Evolutionary conservation across 2,113 vertebrate genomes (phyloP), one percentile per base, ranked within the genome.

Genomic region (Apteryx mantelli): DNA sequence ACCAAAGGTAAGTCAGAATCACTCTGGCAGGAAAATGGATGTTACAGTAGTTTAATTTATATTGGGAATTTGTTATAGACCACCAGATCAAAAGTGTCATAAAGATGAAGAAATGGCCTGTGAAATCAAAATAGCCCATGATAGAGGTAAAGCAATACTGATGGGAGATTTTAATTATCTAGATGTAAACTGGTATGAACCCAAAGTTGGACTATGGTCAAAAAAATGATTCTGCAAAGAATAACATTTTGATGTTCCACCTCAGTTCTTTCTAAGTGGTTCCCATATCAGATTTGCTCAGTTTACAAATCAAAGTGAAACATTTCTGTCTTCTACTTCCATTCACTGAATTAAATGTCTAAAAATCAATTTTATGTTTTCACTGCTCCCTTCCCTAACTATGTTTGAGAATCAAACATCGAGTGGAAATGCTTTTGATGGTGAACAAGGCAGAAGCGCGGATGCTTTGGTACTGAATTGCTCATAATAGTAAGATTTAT

Each of bases 11-110:
- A 93, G 75, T 81, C 60, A 91, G 40, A 83, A 75, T 93, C 70
- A 93, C 56, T 95, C 50, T 91, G 83, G 52, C 86, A 95, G 61
- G 53, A 97, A 97, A 97, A 87, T 86, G 17, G 22, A 65, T 96
- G 44, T 78, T 96, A 68, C 48, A 86, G 82, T 83, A 82, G 78
- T 84, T 78, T 19, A 88, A 96, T 93, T 95, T 96, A 95, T 77
- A 69, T 85, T 25, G 14, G 34, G 28, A 92, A 89, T 91, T 89
- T 75, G 11, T 91, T 88, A 85, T 68, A 96, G 93, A 93, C 17
- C 32, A 82, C 42, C 25, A 48, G 25, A 93, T 56, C 79, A 92
- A 95, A 96, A 80, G 26, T 66, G 77, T n/a, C 61, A 36, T 77
- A 90, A 95, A 88, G 75, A 73, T 76, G 52, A 94, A 53, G 78